Evolutionary conservation across 2,888 invertebrate genomes (phyloP), one percentile per base, ranked within the genome.

Genomic region (Capitulum mitella): DNA sequence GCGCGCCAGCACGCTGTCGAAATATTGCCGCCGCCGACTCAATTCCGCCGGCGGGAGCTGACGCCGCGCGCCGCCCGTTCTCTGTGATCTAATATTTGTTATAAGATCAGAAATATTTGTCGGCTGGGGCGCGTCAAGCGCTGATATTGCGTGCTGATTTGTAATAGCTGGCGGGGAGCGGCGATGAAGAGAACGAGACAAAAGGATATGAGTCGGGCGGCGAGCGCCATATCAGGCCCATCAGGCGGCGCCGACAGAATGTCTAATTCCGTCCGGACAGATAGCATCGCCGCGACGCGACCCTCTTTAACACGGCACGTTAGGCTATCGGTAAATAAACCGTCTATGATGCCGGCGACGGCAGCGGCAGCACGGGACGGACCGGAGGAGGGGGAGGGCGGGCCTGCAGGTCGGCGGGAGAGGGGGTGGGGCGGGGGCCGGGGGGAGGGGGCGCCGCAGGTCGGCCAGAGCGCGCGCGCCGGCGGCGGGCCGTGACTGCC

Each of bases 51-150:
- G 1, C n/a, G 32, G 37, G 70, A 22, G 70, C 70, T 37, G 70
- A 70, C 70, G 37, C 37, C 3, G 70, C 70, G 32, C 8, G 8
- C 29, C 70, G 70, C 70, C 70, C n/a, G n/a, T n/a, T n/a, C n/a
- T 22, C 70, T 70, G 37, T 70, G 70, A 70, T 70, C 70, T 70
- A 70, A 70, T 70, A 70, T 70, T 70, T 70, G 70, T 70, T 70
- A 70, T 70, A 70, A 70, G 70, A 70, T 70, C 70, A 37, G 37
- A 70, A 70, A 37, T 70, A 70, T 70, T 70, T 37, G 70, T 70
- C 70, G 70, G 70, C 37, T 32, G 26, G 70, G 16, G 29, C 37
- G 70, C 70, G 70, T 37, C 37, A 34, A 37, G 70, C 37, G 70
- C 37, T 34, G 70, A 70, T 70, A 70, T 70, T 70, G 70, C 70